Evolutionary conservation across 2,113 vertebrate species (phyloP), one percentile per base, ranked within the genome.

Genomic region (Callopanchax toddi): DNA sequence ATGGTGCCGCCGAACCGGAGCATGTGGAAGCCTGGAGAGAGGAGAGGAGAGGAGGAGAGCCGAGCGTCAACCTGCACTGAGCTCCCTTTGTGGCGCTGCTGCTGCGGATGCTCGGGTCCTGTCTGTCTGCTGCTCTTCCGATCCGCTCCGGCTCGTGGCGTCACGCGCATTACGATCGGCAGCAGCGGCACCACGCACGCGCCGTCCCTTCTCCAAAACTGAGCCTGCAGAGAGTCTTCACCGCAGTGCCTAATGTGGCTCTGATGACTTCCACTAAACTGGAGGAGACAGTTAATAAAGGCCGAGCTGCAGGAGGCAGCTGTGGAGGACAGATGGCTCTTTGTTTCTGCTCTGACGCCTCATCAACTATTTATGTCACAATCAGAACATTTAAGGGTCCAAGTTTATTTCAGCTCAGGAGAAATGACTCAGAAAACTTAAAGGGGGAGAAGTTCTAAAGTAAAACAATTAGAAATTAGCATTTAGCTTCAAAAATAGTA

Each of bases 1-100:
- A 90, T 89, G 71, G 74, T 89, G 64, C 84, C 57, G 80, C 82
- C 69, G 80, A 83, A 71, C 69, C 71, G 84, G 59, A 88, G 78
- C 89, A 88, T 91, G 71, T 78, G 71, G 36, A 11, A 13, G 55
- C 34, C 78, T 17, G 62, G 23, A 68, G 78, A 53, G 67, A 63
- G 20, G 62, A 73, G 56, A 25, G 62, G 67, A 77, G 71, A n/a
- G n/a, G 56, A 25, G 62, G 67, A 68, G 71, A 18, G 17, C 25
- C 22, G 76, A 77, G 62, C 55, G n/a, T 58, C 46, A 11, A 50
- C 1, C 80, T 55, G 67, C 63, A 48, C 65, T 48, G 60, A 69
- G 71, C 69, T 82, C 75, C 67, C 44, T 81, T 70, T 82, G 82
- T 39, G 74, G 43, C 39, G 62, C 40, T 68, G 69, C 50, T 72